Conservation (phyloP, 1,140 invertebrate species). For the Alviniconcha marisindica region DNA sequence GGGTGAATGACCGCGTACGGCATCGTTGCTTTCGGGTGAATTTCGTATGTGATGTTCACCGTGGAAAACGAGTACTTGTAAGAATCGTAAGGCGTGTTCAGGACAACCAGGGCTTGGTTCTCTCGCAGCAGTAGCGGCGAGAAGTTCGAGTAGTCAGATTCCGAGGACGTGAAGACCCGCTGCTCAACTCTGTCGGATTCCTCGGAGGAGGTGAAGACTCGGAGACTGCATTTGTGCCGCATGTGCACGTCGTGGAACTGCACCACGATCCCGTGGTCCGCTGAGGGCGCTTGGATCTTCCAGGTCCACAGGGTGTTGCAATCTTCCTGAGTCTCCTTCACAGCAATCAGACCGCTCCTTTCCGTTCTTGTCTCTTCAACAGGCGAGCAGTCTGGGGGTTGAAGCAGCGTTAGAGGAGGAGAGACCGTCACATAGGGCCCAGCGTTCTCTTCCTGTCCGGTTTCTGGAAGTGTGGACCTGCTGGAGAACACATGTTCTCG, state of each 20-base stretch:
- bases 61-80: background rate
- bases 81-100: background rate
- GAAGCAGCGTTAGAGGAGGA: too few species aligned
- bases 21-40: background rate
- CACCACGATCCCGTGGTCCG: background rate
- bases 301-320: background rate
- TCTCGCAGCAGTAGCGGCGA: background rate
- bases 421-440: too few species aligned
- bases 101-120: background rate
- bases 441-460: too few species aligned
- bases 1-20: background rate
- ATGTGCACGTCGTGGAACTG: background rate
- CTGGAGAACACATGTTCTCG: too few species aligned
- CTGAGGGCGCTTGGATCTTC: background rate
- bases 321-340: background rate
- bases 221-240: background rate
- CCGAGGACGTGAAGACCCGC: background rate
- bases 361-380: background rate
- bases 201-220: background rate
- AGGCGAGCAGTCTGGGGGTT: too few species aligned
- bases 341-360: background rate
- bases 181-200: background rate
- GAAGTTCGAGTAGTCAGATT: background rate
- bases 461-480: too few species aligned
- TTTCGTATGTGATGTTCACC: background rate